Conservation (phyloP, 2,888 invertebrate species). For the Lasioglossum calceatum region DNA sequence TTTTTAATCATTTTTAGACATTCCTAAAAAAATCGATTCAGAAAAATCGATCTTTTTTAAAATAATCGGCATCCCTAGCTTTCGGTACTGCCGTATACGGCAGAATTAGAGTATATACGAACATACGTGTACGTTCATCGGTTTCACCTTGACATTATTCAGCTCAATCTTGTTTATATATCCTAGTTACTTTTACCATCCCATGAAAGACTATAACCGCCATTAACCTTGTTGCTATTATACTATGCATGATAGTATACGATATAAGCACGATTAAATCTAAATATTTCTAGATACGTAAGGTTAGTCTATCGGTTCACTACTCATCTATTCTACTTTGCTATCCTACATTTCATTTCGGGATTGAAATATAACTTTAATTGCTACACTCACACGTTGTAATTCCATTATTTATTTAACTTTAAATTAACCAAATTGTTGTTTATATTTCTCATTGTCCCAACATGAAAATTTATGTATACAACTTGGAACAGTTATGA, state of each 20-base stretch:
- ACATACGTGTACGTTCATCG: conserved; percentile 14
- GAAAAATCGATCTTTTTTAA: too few species aligned
- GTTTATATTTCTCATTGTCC: not conserved
- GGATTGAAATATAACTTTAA: not conserved
- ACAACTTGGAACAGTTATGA: not conserved
- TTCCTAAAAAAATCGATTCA: too few species aligned
- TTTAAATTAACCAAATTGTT: not conserved
- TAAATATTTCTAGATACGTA: not conserved
- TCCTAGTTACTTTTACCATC: not conserved
- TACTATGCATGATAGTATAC: not conserved
- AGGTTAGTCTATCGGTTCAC: not conserved
- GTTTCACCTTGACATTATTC: conserved; percentile 52
- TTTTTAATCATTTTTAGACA: too few species aligned
- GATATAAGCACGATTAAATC: not conserved
- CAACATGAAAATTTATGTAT: not conserved
- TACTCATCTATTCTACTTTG: not conserved
- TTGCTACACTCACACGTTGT: not conserved
- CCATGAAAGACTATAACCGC: too few species aligned
- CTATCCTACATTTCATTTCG: not conserved
- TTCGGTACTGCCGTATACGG: not conserved
- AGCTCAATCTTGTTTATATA: not conserved
- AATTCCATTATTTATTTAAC: not conserved
- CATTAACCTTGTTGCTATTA: not conserved
- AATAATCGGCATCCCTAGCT: too few species aligned
- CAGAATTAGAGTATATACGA: conserved; percentile 11